Percentiles rank a stretch among this genome's conserved stretches.
Evolutionary conservation across 2,113 vertebrate species (phyloP).

Genomic region (Mungos mungo): DNA sequence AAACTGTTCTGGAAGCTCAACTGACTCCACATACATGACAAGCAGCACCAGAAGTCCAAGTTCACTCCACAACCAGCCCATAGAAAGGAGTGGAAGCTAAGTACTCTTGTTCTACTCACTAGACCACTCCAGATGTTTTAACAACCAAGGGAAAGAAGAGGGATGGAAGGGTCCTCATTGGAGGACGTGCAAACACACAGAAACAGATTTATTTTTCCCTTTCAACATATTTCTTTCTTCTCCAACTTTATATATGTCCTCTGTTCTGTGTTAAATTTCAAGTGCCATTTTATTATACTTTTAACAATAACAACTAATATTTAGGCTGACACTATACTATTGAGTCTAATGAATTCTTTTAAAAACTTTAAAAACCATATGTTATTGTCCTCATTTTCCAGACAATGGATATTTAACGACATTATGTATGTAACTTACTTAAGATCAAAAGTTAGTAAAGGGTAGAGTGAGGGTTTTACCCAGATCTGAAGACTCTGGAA

Average conservation of each 20-base stretch:
- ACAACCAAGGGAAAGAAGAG: not conserved
- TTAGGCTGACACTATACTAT: not conserved
- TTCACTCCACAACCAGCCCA: not conserved
- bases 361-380: not conserved
- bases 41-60: fast-evolving
- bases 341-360: not conserved
- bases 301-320: not conserved
- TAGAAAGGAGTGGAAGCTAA: not conserved
- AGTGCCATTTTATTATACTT: not conserved
- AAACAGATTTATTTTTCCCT: not conserved
- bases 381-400: not conserved
- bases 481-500: not conserved
- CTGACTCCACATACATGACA: not conserved
- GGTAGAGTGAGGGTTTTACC: not conserved
- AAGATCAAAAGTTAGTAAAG: not conserved
- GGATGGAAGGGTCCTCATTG: fast-evolving
- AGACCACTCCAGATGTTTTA: not conserved
- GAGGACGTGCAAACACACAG: not conserved
- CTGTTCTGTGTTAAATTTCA: not conserved
- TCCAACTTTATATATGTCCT: not conserved
- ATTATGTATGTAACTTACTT: not conserved
- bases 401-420: constrained; percentile 33
- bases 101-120: not conserved
- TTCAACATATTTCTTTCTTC: not conserved
- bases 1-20: not conserved